Evolutionary conservation across 2,888 invertebrate genomes (phyloP), one percentile per base, ranked within the genome.

Genomic region (Mesorhabditis sp.): DNA sequence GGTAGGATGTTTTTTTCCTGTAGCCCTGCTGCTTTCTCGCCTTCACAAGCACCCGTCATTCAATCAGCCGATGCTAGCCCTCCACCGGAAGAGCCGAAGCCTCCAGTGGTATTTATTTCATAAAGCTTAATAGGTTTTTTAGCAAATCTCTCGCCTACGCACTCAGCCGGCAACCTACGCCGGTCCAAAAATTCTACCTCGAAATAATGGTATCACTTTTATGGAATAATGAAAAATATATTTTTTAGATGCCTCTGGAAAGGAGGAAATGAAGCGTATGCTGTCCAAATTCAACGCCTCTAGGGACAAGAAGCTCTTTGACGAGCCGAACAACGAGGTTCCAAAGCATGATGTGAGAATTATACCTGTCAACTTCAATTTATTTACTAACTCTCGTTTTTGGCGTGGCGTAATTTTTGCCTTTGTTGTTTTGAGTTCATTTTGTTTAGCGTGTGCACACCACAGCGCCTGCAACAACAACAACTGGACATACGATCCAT

Each of bases 31-130:
- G n/a, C n/a, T 10, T 50, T 50, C 58, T 50, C 58, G 10, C 58
- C 58, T 10, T 50, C 58, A 50, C 10, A 10, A n/a, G n/a, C 58
- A 50, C 7, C 58, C 7, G n/a, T 50, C n/a, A n/a, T 50, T n/a
- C 58, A 10, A 50, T 10, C 58, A n/a, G 58, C 58, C n/a, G 71
- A 74, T 58, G 43, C 72, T 6, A 74, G 74, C 64, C 74, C 74
- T 13, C 74, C 74, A 4, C 74, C 74, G 65, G 74, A 74, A 50
- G 74, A 74, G 71, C 74, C 74, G 43, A 71, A 70, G 50, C 71
- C 74, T 15, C 70, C 70, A 61, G 65, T 44, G 70, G 72, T 72
- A 28, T 28, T 28, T 28, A 28, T 28, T 28, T 28, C 28, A 28
- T 28, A 28, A 28, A 28, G 28, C 28, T 28, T 28, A 28, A 28